Conservation (phyloP, 2,113 vertebrate species). For the Potamarius usumacintae region DNA sequence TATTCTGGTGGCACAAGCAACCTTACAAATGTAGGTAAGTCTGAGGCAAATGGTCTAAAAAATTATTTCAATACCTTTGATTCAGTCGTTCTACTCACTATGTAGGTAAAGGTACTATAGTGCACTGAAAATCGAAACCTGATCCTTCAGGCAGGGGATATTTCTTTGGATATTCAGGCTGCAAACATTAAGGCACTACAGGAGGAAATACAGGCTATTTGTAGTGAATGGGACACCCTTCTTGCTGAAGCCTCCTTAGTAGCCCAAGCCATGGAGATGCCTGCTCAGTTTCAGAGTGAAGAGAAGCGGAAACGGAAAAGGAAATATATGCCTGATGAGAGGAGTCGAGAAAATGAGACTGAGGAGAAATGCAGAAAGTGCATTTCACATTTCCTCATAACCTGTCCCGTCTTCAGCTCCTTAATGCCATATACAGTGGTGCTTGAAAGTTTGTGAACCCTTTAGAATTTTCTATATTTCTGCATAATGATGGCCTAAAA, state of each 20-base stretch:
- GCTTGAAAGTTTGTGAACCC: too few relatives aligned
- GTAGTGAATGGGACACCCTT: slow-evolving; percentile 16
- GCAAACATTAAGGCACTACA: not conserved
- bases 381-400: not conserved
- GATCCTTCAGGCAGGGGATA: not conserved
- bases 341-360: not conserved
- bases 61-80: too few relatives aligned
- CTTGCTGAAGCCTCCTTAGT: not conserved
- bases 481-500: too few relatives aligned
- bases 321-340: not conserved
- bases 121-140: not conserved
- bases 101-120: not conserved
- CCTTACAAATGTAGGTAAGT: too few relatives aligned
- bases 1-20: too few relatives aligned
- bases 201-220: not conserved
- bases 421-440: too few relatives aligned
- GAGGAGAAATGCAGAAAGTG: not conserved
- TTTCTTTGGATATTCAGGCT: not conserved
- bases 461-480: too few relatives aligned
- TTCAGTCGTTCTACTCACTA: not conserved
- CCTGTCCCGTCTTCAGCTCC: too few relatives aligned
- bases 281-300: not conserved
- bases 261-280: not conserved
- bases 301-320: not conserved
- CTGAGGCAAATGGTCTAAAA: too few relatives aligned